Percentiles rank a stretch among this genome's conserved stretches.
Conservation (phyloP, 1,140 invertebrate genomes). For the Drosophila biarmipes region DNA sequence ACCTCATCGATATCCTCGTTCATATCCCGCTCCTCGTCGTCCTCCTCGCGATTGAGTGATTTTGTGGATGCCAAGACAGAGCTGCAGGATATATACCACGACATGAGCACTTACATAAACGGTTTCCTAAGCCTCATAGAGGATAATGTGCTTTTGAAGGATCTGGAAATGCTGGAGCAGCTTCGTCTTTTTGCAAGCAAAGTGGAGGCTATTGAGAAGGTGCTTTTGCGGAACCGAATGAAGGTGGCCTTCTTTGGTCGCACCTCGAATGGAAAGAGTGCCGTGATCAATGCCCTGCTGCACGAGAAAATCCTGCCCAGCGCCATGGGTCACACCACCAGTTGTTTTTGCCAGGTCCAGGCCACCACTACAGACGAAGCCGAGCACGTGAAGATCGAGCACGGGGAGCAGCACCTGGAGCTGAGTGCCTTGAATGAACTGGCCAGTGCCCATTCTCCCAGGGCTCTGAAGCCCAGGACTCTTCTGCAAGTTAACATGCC, state of each 20-base stretch:
- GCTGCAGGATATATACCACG: conserved; percentile 85
- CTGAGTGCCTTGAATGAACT: conserved; percentile 89
- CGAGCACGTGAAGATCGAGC: conserved; percentile 89
- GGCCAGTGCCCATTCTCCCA: conserved; percentile 91
- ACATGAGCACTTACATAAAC: conserved; percentile 25
- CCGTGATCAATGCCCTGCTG: conserved; percentile 99
- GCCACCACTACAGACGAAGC: conserved; percentile 93
- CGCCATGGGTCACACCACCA: conserved; percentile 99
- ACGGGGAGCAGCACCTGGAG: conserved; percentile 85
- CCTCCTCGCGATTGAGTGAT: conserved; percentile 42
- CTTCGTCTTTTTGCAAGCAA: conserved; percentile 91
- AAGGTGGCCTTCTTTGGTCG: conserved; percentile 99
- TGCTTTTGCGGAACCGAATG: conserved; percentile 98
- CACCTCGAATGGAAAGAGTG: conserved; percentile 99
- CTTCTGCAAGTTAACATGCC: conserved; percentile 98
- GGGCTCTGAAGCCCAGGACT: conserved; percentile 88
- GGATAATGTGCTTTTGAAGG: conserved; percentile 48
- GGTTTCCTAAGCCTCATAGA: conserved; percentile 17
- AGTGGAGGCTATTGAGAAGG: conserved; percentile 96
- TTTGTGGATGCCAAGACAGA: conserved; percentile 86
- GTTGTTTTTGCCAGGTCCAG: conserved; percentile 99
- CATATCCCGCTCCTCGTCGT: conserved; percentile 3
- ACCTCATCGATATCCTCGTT: conserved; percentile 19
- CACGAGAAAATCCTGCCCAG: conserved; percentile 98
- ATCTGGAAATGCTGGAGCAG: conserved; percentile 63